These are phyloP conservation scores for Laodelphax striatellus DNA, from an alignment of 1,140 invertebrate species.

Conservation along the genomic window DNA sequence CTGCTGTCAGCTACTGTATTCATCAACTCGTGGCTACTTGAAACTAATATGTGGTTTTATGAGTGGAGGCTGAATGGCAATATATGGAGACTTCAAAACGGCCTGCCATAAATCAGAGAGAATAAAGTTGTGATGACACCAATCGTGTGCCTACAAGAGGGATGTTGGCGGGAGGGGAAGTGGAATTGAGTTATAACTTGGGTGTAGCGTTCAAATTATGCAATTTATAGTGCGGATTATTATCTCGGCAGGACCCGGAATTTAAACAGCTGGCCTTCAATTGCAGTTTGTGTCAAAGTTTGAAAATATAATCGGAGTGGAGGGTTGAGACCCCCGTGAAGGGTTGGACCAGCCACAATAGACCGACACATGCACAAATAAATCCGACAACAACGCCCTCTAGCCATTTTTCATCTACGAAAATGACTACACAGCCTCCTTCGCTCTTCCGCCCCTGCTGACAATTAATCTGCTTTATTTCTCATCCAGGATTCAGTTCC, in stretches of 20 bases:
- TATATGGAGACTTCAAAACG: too few species aligned
- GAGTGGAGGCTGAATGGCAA: too few species aligned
- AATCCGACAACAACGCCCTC: constrained; percentile 1
- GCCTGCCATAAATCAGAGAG: too few species aligned
- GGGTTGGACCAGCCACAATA: neutral
- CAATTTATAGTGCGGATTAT: constrained; percentile 2
- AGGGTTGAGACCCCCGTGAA: neutral
- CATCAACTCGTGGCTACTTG: too few species aligned
- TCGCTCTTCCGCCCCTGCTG: neutral
- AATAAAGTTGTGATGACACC: too few species aligned
- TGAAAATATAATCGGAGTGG: neutral
- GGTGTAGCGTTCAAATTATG: neutral
- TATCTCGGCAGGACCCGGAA: neutral
- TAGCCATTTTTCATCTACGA: constrained; percentile 1
- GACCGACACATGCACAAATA: constrained; percentile 3
- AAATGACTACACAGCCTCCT: neutral
- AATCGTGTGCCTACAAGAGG: too few species aligned
- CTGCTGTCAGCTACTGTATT: too few species aligned
- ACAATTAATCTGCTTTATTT: too few species aligned
- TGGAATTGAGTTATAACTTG: neutral
- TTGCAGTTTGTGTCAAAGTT: constrained; percentile 2
- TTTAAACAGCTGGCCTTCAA: constrained; percentile 1
- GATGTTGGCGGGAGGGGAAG: neutral
- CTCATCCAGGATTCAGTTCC: too few species aligned
- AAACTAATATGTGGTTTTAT: too few species aligned